Base-by-base conservation (phyloP, 2,113 vertebrate species). In the Prunella himalayana region DNA sequence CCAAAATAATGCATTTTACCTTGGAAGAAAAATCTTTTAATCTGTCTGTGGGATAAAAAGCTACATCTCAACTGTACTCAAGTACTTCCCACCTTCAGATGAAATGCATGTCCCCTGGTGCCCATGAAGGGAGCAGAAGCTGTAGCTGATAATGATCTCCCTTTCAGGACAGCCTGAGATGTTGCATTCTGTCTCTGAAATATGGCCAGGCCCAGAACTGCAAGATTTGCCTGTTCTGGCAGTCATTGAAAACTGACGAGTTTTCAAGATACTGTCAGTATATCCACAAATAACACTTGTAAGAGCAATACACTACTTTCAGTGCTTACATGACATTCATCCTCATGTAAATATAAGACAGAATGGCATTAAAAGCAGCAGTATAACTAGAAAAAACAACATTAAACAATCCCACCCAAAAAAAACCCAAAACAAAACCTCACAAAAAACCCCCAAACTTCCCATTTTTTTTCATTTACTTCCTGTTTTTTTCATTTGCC, bases 401-500 rank as follows among this genome's bases (percentile, higher is more conserved):
- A 56, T 15, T 56, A 6, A 44, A 57, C 13, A 7, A 11, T 16
- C 3, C 6, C n/a, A 9, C 13, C 13, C 28, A 35, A 41, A 20
- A 14, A 3, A 22, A 45, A 8, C 6, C n/a, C n/a, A n/a, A 9
- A 21, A 33, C 12, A 13, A 54, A 53, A 53, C 7, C 23, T 11
- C 23, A 9, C 24, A 16, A 24, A 57, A 57, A 23, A 11, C 11
- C 14, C 1, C 1, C 12, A n/a, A n/a, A 27, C 7, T 6, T n/a
- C 27, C 13, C 33, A 1, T 8, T 50, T 64, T 41, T 44, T 53
- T 19, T n/a, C n/a, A n/a, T n/a, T n/a, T n/a, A 45, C 19, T 45
- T 45, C 9, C 9, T 45, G 20, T n/a, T 20, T 45, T 61, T 66
- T 25, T 37, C 12, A 42, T 42, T 86, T 86, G 10, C 68, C 9